Conservation (phyloP, 2,888 invertebrate genomes). For the Tetheella fluctuosa region DNA sequence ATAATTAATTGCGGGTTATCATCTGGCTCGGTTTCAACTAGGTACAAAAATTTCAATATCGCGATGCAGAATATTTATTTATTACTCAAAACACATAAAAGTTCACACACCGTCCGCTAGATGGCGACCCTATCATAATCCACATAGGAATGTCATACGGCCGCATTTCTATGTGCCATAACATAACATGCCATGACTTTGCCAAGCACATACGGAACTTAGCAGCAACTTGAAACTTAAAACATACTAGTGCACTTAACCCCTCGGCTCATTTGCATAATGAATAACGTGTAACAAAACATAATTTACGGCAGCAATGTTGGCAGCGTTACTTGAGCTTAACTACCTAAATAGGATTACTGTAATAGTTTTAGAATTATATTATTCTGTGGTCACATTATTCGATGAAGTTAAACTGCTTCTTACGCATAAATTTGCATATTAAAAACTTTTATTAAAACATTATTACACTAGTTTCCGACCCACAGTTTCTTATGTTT, state of each 20-base stretch:
- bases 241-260: constrained; percentile 23
- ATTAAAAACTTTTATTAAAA: neutral
- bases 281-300: constrained; percentile 21
- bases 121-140: constrained; percentile 9
- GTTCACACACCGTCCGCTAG: constrained; percentile 3
- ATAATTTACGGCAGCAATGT: constrained; percentile 18
- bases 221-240: constrained; percentile 24
- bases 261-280: constrained; percentile 23
- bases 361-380: neutral
- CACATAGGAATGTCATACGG: neutral
- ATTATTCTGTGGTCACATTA: neutral
- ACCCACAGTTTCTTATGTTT: too few species aligned
- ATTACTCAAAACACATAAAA: neutral
- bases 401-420: neutral
- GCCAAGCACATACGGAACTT: constrained; percentile 21
- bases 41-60: neutral
- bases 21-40: too few species aligned
- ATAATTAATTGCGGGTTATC: too few species aligned
- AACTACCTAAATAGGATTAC: constrained; percentile 12
- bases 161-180: neutral
- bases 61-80: neutral
- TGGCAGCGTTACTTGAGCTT: constrained; percentile 3
- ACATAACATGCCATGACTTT: constrained; percentile 9
- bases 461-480: too few species aligned
- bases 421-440: neutral